Conservation (phyloP, 2,888 invertebrate genomes). For the Autographa gamma region DNA sequence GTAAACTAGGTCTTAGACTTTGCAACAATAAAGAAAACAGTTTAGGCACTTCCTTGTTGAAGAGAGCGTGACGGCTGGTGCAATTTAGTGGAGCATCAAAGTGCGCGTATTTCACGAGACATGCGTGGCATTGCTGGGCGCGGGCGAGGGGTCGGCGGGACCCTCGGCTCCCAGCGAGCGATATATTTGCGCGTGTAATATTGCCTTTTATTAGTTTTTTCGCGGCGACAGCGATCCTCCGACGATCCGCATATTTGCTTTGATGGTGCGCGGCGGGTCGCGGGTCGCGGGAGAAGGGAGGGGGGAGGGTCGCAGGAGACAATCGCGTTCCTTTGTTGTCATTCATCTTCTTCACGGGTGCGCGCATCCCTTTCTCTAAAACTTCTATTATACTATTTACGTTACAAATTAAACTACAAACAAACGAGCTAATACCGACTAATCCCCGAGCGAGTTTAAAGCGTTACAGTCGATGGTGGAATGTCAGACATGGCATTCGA, state of each 20-base stretch:
- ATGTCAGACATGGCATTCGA: slow-evolving; percentile 66
- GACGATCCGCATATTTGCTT: slow-evolving; percentile 75
- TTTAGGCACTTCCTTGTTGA: neutral
- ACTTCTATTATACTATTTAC: slow-evolving; percentile 65
- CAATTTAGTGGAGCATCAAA: slow-evolving; percentile 44
- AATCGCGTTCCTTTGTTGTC: slow-evolving; percentile 55
- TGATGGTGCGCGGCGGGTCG: slow-evolving; percentile 61
- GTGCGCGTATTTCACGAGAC: slow-evolving; percentile 28
- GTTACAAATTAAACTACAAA: slow-evolving; percentile 68
- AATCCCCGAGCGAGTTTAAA: slow-evolving; percentile 49
- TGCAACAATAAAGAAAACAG: neutral
- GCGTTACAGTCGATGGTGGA: slow-evolving; percentile 61
- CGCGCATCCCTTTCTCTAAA: slow-evolving; percentile 52
- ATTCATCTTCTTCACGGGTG: slow-evolving; percentile 51
- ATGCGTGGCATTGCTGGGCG: slow-evolving; percentile 29
- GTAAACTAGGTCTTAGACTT: neutral
- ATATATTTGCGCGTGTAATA: slow-evolving; percentile 79
- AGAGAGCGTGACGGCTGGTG: slow-evolving; percentile 9
- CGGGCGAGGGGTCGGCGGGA: slow-evolving; percentile 26
- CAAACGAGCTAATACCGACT: slow-evolving; percentile 65
- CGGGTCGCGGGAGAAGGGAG: slow-evolving; percentile 15
- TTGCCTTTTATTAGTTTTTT: slow-evolving; percentile 86
- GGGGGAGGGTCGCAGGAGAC: slow-evolving; percentile 42
- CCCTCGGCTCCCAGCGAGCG: slow-evolving; percentile 55
- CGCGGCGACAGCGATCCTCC: slow-evolving; percentile 75